Evolutionary conservation across 2,888 invertebrate species (phyloP).

Genomic region (Campaea margaritaria): DNA sequence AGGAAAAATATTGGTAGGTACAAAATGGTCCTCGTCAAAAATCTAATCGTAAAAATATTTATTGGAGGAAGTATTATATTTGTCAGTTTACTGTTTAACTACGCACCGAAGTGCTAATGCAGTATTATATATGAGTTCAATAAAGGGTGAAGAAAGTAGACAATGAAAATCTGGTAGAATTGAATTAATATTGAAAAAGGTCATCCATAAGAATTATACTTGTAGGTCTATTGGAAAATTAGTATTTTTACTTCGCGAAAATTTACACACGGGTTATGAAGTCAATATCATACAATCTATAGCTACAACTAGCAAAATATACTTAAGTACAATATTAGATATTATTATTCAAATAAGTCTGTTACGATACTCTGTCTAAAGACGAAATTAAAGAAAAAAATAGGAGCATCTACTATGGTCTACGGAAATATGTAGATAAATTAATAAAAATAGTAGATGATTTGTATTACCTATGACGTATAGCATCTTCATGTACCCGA

Average conservation of each 20-base stretch:
- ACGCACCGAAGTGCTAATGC: neutral
- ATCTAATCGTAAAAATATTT: neutral
- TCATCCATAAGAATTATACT: constrained; percentile 6
- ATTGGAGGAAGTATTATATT: neutral
- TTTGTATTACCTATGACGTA: constrained; percentile 81
- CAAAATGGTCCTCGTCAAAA: neutral
- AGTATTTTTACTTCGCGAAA: constrained; percentile 15
- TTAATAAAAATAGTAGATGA: constrained; percentile 59
- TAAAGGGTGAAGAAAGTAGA: constrained; percentile 10
- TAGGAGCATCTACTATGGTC: constrained; percentile 39
- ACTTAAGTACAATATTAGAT: constrained; percentile 10
- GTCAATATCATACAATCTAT: constrained; percentile 20
- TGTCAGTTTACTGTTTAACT: neutral
- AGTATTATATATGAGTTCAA: constrained; percentile 4
- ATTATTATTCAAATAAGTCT: constrained; percentile 21
- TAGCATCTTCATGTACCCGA: constrained; percentile 84
- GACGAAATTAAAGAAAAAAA: constrained; percentile 35
- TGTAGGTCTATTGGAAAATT: constrained; percentile 10
- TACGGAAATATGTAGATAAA: constrained; percentile 46
- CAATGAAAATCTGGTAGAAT: constrained; percentile 2
- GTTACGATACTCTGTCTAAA: constrained; percentile 32
- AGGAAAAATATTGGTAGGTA: too few species aligned
- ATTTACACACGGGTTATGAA: constrained; percentile 24
- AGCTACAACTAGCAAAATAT: constrained; percentile 31
- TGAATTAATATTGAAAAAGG: constrained; percentile 5